Percentiles rank a stretch among this genome's conserved stretches.
phyloP scores from a whole-genome alignment of 2,797 vertebrate species.

The Halcyon smyrnensis region DNA sequence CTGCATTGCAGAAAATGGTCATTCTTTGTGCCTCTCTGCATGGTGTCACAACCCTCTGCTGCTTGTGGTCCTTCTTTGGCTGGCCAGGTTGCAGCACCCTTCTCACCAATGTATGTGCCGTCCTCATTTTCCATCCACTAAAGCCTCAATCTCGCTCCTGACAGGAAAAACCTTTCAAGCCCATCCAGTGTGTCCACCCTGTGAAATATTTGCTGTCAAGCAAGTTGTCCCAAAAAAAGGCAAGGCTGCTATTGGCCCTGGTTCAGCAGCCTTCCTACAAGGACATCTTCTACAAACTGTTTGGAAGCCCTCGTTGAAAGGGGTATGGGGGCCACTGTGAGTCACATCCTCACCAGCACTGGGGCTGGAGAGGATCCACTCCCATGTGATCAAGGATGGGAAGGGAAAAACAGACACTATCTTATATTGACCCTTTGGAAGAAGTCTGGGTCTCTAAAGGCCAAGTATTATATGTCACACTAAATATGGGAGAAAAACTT shows the following conservation, averaged over 20 bases:
- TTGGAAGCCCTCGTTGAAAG: background rate
- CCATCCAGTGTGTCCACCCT: background rate
- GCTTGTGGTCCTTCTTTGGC: background rate
- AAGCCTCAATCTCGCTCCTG: background rate
- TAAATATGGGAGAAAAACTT: background rate
- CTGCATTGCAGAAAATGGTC: background rate
- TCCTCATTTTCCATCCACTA: background rate
- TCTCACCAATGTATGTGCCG: background rate
- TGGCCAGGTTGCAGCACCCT: background rate
- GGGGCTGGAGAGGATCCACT: background rate
- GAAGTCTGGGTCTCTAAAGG: background rate
- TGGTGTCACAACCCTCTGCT: fast-evolving
- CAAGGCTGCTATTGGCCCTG: background rate
- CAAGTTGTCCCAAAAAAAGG: background rate
- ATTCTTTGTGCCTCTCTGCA: background rate
- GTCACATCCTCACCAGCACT: background rate
- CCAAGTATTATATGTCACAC: background rate
- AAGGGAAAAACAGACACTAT: background rate
- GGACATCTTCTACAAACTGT: background rate
- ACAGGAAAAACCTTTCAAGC: background rate
- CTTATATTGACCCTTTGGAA: background rate
- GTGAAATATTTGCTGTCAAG: background rate
- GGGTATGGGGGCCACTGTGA: background rate
- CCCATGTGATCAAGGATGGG: background rate
- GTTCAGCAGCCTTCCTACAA: background rate